Evolutionary conservation across 2,797 vertebrate genomes (phyloP).

Genomic region (Coregonus suidteri): DNA sequence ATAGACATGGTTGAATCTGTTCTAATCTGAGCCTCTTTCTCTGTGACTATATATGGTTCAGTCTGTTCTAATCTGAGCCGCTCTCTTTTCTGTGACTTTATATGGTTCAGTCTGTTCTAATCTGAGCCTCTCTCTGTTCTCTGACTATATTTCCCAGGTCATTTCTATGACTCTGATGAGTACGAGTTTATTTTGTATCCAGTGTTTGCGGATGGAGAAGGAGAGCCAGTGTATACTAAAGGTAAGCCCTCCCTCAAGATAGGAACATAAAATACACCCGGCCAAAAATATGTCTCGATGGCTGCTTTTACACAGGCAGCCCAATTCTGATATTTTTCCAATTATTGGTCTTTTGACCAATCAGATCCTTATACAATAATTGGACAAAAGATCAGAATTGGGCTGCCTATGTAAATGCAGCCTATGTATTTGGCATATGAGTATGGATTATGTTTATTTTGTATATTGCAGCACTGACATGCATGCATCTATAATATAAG

Average conservation of each 20-base stretch:
- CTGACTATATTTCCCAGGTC: slow-evolving; percentile 71
- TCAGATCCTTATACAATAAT: no score
- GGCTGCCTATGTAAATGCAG: background rate
- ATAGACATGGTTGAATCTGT: background rate
- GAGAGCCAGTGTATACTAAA: slow-evolving; percentile 75
- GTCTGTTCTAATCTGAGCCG: background rate
- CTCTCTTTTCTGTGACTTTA: no score
- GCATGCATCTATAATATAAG: background rate
- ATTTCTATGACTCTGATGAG: slow-evolving; percentile 83
- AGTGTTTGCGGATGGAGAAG: slow-evolving; percentile 86
- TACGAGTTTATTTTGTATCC: slow-evolving; percentile 86
- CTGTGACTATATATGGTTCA: background rate
- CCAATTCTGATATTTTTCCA: no score
- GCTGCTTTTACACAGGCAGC: no score
- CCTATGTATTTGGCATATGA: background rate
- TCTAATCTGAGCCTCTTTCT: no score
- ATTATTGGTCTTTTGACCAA: no score
- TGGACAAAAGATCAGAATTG: no score
- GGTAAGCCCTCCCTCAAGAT: slow-evolving; percentile 68
- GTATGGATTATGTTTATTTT: background rate
- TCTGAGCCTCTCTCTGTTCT: no score
- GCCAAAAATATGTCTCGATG: no score
- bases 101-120: background rate
- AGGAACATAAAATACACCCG: background rate
- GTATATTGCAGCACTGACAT: background rate